phyloP scores from a whole-genome alignment of 2,888 invertebrate genomes.

The Nudaria mundana region DNA sequence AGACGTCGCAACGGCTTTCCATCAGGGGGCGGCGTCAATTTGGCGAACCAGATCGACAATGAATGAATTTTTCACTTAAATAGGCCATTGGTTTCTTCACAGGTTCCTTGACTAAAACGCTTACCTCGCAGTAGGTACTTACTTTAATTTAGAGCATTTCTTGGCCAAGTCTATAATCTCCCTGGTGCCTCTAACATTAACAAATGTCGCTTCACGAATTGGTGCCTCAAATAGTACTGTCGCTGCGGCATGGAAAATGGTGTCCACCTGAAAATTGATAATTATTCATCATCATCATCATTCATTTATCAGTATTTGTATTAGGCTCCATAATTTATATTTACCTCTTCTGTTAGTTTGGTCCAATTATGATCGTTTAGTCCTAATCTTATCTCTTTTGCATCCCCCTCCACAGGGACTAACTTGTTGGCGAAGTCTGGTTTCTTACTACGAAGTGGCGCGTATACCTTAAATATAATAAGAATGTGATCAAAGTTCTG shows the following conservation, averaged over 20 bases:
- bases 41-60: too few relatives aligned
- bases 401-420: slow-evolving; percentile 14
- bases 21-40: too few relatives aligned
- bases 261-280: slow-evolving; percentile 35
- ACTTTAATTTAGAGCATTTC: slow-evolving; percentile 83
- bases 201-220: slow-evolving; percentile 88
- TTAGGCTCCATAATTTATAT: not conserved
- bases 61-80: too few relatives aligned
- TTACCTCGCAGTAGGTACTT: too few relatives aligned
- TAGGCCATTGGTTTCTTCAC: too few relatives aligned
- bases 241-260: slow-evolving; percentile 64
- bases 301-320: too few relatives aligned
- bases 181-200: slow-evolving; percentile 93
- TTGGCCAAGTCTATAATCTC: slow-evolving; percentile 89
- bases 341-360: slow-evolving; percentile 13
- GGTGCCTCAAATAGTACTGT: slow-evolving; percentile 90
- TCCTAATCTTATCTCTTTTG: slow-evolving; percentile 11
- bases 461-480: too few relatives aligned
- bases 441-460: slow-evolving; percentile 4
- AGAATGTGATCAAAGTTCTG: too few relatives aligned
- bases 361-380: slow-evolving; percentile 13
- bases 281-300: too few relatives aligned
- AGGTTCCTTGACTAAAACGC: too few relatives aligned
- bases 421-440: slow-evolving; percentile 13
- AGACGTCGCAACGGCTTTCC: too few relatives aligned